These are phyloP conservation scores for Temnothorax nylanderi DNA, from an alignment of 1,140 invertebrate genomes.

Conservation along the genomic window DNA sequence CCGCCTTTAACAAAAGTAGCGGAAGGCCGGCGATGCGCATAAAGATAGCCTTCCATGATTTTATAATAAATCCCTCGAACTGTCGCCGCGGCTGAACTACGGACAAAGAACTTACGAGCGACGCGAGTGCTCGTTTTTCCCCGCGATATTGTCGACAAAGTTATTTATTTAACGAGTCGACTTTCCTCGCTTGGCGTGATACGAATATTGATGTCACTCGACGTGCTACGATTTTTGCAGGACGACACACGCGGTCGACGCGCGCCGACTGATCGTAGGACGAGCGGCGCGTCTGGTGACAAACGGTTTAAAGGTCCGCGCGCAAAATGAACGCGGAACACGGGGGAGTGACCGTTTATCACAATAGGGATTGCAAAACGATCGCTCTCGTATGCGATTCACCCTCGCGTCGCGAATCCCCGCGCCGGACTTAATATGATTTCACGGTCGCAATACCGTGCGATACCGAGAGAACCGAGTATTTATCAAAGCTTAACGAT, in stretches of 20 bases:
- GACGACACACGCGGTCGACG: background rate
- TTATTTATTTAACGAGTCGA: conserved; percentile 58
- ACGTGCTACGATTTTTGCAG: conserved; percentile 36
- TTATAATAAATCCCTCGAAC: conserved; percentile 22
- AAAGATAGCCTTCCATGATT: background rate
- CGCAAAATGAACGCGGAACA: background rate
- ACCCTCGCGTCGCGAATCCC: conserved; percentile 16
- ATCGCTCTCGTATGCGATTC: conserved; percentile 19
- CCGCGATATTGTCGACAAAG: background rate
- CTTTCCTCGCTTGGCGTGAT: conserved; percentile 31
- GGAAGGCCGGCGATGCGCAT: background rate
- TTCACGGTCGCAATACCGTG: conserved; percentile 23
- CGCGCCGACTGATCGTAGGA: background rate
- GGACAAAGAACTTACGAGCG: background rate
- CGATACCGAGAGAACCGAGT: background rate
- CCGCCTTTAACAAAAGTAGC: background rate
- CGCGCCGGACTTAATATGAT: conserved; percentile 34
- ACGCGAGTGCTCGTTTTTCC: background rate
- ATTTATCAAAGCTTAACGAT: conserved; percentile 52
- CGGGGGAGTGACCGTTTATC: conserved; percentile 8
- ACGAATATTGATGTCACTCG: conserved; percentile 52
- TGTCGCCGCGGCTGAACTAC: background rate
- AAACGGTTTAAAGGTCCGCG: background rate
- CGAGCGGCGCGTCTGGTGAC: background rate
- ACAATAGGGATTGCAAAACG: conserved; percentile 33